Base-by-base conservation (phyloP, 30 jellyfish, hydroid and myxozoan species). In the Cassiopea andromeda region DNA sequence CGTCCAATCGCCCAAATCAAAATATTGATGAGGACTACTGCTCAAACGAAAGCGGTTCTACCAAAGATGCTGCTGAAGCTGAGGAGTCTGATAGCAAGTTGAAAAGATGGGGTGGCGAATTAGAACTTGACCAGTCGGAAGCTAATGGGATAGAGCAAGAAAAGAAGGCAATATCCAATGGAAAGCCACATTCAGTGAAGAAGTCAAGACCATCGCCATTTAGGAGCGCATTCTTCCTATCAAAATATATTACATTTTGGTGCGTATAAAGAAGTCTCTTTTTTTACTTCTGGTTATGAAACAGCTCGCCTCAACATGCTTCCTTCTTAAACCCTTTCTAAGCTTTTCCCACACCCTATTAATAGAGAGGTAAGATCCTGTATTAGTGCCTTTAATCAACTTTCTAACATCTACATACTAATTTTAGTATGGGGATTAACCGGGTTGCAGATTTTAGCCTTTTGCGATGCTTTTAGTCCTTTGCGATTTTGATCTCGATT, bases 191-290 rank as follows among this genome's bases (percentile, higher is more conserved):
- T 8, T 50, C 38, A 18, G 46, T 38, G 8, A 64, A 74, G 19
- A 64, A 44, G 60, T 60, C 91, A 16, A 81, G 87, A 64, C 82
- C 85, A 45, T 92, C 98, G 38, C 96, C 93, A 44, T 78, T 89
- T 60, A 77, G 61, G 58, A 78, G 71, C 12, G 98, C 98, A 47
- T 80, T 86, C 85, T 92, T 92, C 46, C 46, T 86, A 9, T 92
- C 98, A 15, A 92, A 87, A 46, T 92, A 79, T 59, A 18, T 92
- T 76, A 86, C 95, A 1, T 92, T 85, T 70, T 92, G 93, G 98
- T 92, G 81, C 74, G 98, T 83, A 1, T 27, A 27, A 27, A 27
- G 64, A 54, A 54, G 64, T 54, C 12, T 54, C 7, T 46, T 47
- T 50, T 5, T 54, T 54, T 54, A 10, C 7, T 10, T 3, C 10